Percentiles rank a stretch among this genome's conserved stretches.
Conservation (phyloP, 1,140 invertebrate species). For the Nasonia giraulti region DNA sequence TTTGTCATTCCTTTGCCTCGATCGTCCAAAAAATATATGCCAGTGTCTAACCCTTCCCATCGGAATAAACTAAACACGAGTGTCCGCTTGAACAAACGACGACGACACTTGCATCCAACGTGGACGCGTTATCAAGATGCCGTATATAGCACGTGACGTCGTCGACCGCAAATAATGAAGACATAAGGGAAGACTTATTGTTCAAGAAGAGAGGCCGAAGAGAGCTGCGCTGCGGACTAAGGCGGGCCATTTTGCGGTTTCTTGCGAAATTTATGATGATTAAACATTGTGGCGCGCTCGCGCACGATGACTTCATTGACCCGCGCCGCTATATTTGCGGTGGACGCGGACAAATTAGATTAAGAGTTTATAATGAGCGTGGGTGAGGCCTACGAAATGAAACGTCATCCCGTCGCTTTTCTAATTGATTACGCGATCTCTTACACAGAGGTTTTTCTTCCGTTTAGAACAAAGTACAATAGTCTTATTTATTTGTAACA, state of each 20-base stretch:
- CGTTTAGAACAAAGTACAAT: too few relatives aligned
- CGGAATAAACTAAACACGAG: neutral
- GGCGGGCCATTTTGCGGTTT: slow-evolving; percentile 68
- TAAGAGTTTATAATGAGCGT: slow-evolving; percentile 67
- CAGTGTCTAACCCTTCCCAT: neutral
- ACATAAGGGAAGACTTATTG: slow-evolving; percentile 52
- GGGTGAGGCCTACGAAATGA: slow-evolving; percentile 34
- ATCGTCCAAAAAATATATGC: slow-evolving; percentile 7
- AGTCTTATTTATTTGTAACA: too few relatives aligned
- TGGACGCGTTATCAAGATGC: slow-evolving; percentile 36
- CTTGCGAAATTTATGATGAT: slow-evolving; percentile 73
- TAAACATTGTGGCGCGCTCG: slow-evolving; percentile 64
- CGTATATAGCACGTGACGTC: slow-evolving; percentile 38
- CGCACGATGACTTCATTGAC: slow-evolving; percentile 69
- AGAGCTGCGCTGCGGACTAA: slow-evolving; percentile 29
- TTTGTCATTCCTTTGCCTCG: neutral
- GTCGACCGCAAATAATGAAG: slow-evolving; percentile 54
- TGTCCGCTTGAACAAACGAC: neutral
- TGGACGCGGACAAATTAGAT: slow-evolving; percentile 68
- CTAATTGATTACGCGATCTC: slow-evolving; percentile 12
- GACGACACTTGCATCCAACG: neutral
- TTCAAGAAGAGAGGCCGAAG: slow-evolving; percentile 22
- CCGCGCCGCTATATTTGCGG: slow-evolving; percentile 59
- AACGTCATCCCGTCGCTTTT: neutral
- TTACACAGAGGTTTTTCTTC: neutral